These are phyloP conservation scores for Drosophila helvetica DNA, from an alignment of 2,888 invertebrate genomes.

Conservation along the genomic window DNA sequence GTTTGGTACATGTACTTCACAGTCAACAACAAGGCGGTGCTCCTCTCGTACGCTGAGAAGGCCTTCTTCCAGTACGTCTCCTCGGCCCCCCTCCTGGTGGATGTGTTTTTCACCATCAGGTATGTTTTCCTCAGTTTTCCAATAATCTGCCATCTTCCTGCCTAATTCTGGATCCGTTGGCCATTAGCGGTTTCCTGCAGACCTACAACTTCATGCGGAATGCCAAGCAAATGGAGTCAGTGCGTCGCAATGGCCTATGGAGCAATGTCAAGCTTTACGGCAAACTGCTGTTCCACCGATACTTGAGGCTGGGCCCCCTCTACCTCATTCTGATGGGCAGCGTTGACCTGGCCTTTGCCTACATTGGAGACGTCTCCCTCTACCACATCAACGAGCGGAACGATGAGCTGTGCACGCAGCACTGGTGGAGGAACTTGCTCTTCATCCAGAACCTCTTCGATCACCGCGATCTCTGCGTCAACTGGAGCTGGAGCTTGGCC, in stretches of 20 bases:
- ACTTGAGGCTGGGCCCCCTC: slow-evolving; percentile 82
- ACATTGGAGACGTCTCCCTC: slow-evolving; percentile 82
- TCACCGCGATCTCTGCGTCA: slow-evolving; percentile 82
- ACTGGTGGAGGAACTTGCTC: slow-evolving; percentile 84
- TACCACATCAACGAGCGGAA: slow-evolving; percentile 83
- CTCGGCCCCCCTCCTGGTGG: slow-evolving; percentile 83
- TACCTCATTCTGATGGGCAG: slow-evolving; percentile 81
- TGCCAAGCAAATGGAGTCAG: slow-evolving; percentile 70
- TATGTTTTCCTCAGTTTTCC: slow-evolving; percentile 28
- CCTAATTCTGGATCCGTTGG: neutral
- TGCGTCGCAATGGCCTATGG: slow-evolving; percentile 69
- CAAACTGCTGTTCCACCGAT: slow-evolving; percentile 81
- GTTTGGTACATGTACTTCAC: slow-evolving; percentile 84
- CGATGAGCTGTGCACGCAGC: slow-evolving; percentile 81
- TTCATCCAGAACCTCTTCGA: slow-evolving; percentile 83
- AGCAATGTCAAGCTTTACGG: slow-evolving; percentile 78
- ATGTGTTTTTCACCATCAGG: slow-evolving; percentile 84
- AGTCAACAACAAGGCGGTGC: slow-evolving; percentile 81
- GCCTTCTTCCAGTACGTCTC: slow-evolving; percentile 82
- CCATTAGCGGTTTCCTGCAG: slow-evolving; percentile 81
- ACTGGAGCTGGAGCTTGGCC: slow-evolving; percentile 84
- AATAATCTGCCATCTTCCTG: neutral
- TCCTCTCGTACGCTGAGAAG: slow-evolving; percentile 81
- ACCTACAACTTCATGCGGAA: slow-evolving; percentile 83
- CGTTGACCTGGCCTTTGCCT: slow-evolving; percentile 82